Base-by-base conservation (phyloP, 2,888 invertebrate species). In the Platynereis dumerilii region DNA sequence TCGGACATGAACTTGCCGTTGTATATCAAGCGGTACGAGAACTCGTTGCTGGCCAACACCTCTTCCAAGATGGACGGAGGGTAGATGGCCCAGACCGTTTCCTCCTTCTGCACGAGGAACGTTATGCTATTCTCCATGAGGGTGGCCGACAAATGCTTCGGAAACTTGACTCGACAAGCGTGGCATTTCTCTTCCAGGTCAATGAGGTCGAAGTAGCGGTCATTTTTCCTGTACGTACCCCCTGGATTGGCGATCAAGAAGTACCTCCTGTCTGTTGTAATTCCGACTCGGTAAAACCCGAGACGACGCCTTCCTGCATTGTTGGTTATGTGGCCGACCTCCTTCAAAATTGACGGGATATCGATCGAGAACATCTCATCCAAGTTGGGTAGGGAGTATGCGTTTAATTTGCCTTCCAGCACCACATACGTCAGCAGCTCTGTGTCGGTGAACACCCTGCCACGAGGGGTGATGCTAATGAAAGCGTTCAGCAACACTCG, bases 141-240 rank as follows among this genome's bases (percentile, higher is more conserved):
- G n/a, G 42, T 62, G 59, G 57, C 55, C 20, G 67, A 27, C 27
- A 52, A 58, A 34, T 17, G 29, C 24, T 48, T 52, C 1, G 22
- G 17, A 29, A 69, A 10, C 0, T 22, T 10, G 1, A 66, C 24
- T 26, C 70, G 24, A 22, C 29, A 20, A 2, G 54, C n/a, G 34
- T 54, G 48, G 24, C 34, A 60, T 10, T 27, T 52, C 17, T 59
- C 24, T 39, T 63, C 22, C 12, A 71, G 27, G 26, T 65, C 56
- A 20, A 71, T 54, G 2, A 67, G 27, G 34, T 70, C 71, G n/a
- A 65, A 26, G 45, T 64, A 65, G 48, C 69, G 69, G 5, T 44
- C 39, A 1, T 28, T 42, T 12, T 20, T 12, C 48, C 48, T n/a
- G 17, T 12, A 48, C 39, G 52, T 29, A 7, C 44, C 58, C 28